Base-by-base conservation (phyloP, 2,797 vertebrate species). In the Nannoperca obscura region DNA sequence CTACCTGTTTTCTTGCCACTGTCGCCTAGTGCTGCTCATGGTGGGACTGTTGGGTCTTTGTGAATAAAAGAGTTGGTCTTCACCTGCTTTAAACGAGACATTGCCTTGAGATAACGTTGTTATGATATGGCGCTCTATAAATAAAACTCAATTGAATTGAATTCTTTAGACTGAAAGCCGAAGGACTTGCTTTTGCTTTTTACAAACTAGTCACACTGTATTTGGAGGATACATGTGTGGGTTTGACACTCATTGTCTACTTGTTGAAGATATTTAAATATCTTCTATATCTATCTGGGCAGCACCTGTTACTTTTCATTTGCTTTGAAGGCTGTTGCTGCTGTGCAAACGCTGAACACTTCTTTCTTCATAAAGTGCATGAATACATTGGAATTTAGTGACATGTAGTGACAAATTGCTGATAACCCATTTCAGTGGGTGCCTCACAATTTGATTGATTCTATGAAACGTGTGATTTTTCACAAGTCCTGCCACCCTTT, bases 401-500 rank as follows among this genome's bases (percentile, higher is more conserved):
- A 38, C 36, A 61, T 1, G 2, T 13, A 17, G 22, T 63, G 32
- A 20, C 42, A 57, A 30, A 42, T 54, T 6, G 38, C 13, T 17
- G 10, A 59, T 32, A 27, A 52, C 15, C 20, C n/a, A 22, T 53
- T 62, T 68, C 46, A 20, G 60, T 38, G 22, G n/a, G 30, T 57
- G 36, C 55, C 62, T 65, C 64, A 42, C 49, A 54, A 7, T 55
- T 17, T 61, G 72, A 78, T 6, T 71, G 68, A 82, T 80, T 80
- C 19, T 22, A 52, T 66, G 64, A 78, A 71, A 53, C 24, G 36
- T 71, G 68, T 44, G 42, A 69, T 81, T 75, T 66, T 78, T 59
- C 27, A 53, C 24, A 13, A 60, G 55, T 47, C 38, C 3, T 64
- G 30, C 1, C 53, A 15, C 32, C 12, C 19, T 65, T 40, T 32